Percentiles rank a stretch among this genome's conserved stretches.
phyloP scores from a whole-genome alignment of 2,888 invertebrate genomes.

The Oscheius onirici region DNA sequence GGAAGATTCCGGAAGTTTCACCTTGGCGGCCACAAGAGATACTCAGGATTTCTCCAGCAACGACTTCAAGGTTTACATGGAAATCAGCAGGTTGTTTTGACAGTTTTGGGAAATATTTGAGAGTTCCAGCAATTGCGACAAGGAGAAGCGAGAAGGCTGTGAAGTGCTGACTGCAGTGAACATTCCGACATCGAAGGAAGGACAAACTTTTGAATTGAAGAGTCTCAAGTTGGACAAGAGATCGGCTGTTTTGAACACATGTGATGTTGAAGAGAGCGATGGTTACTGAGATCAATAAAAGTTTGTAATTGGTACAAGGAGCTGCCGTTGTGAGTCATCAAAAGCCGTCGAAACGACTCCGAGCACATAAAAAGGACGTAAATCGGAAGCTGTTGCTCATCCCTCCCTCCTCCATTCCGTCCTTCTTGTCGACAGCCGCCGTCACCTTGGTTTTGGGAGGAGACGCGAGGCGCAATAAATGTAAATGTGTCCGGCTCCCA shows the following conservation, averaged over 20 bases:
- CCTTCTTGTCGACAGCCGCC: neutral
- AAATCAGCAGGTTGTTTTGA: neutral
- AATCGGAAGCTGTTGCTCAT: slow-evolving; percentile 25
- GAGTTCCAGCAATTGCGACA: neutral
- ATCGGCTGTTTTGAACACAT: neutral
- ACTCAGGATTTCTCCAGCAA: neutral
- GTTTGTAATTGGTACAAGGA: slow-evolving; percentile 20
- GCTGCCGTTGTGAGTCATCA: slow-evolving; percentile 15
- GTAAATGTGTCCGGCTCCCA: slow-evolving; percentile 37
- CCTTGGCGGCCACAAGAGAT: neutral
- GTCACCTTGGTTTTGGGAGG: slow-evolving; percentile 22
- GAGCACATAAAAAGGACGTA: slow-evolving; percentile 33
- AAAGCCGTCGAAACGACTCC: slow-evolving; percentile 29
- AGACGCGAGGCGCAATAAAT: slow-evolving; percentile 34
- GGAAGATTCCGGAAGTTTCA: slow-evolving; percentile 8
- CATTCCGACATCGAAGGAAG: slow-evolving; percentile 11
- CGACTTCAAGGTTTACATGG: slow-evolving; percentile 16
- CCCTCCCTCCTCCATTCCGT: neutral
- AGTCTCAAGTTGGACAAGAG: slow-evolving; percentile 1
- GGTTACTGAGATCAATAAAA: neutral
- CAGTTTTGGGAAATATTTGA: too few relatives aligned
- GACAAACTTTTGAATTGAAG: neutral
- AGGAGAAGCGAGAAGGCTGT: slow-evolving; percentile 15
- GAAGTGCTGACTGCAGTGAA: slow-evolving; percentile 10
- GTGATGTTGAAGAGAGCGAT: slow-evolving; percentile 1